A percentile compares a stretch with the other conserved stretches of the same genome.
Evolutionary conservation across 2,113 vertebrate genomes (phyloP).

Genomic region (Nanorana parkeri): DNA sequence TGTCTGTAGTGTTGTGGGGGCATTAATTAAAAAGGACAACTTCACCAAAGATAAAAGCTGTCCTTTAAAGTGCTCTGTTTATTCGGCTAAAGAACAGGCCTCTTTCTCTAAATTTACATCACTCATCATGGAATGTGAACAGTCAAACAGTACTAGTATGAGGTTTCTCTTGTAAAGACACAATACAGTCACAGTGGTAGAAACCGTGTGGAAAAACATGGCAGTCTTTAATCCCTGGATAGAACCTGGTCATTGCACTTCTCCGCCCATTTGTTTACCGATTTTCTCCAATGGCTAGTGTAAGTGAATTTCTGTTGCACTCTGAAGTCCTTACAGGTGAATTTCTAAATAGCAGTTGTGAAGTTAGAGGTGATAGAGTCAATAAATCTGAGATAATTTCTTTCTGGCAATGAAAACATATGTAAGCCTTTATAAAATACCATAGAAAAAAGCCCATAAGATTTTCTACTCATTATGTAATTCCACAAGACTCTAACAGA

Average conservation of each 20-base stretch:
- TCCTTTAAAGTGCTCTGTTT: no score
- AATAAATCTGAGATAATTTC: slow-evolving; percentile 30
- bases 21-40: no score
- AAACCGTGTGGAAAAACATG: neutral
- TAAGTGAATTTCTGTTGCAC: slow-evolving; percentile 19
- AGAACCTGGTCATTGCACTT: neutral
- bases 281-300: neutral
- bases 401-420: slow-evolving; percentile 7
- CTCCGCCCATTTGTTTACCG: neutral
- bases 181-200: neutral
- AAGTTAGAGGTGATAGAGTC: slow-evolving; percentile 32
- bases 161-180: neutral
- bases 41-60: no score
- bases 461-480: slow-evolving; percentile 20
- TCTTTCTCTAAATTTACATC: no score
- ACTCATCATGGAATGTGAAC: no score
- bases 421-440: slow-evolving; percentile 10
- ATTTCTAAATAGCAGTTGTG: neutral
- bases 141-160: no score
- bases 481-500: neutral
- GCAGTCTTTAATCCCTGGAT: neutral
- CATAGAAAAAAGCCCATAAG: slow-evolving; percentile 3
- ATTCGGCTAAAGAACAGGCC: no score
- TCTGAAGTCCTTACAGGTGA: slow-evolving; percentile 8
- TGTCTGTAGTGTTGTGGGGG: no score